A percentile compares a stretch with the other conserved stretches of the same genome.
Evolutionary conservation across 2,888 invertebrate genomes (phyloP).

Genomic region (Electrophaes corylata): DNA sequence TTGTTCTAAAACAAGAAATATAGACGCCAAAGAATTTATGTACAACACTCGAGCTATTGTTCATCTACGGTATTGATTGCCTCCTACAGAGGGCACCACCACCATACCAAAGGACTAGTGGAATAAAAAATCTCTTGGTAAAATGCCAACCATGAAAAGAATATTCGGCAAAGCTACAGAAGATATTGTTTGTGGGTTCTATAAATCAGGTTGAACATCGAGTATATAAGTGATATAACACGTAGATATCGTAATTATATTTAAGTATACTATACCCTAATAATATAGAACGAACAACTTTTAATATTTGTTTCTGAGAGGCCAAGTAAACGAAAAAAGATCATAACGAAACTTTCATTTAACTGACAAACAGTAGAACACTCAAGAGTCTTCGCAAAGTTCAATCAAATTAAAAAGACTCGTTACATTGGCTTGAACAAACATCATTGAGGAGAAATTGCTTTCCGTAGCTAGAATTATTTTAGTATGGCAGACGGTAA

Average conservation of each 20-base stretch:
- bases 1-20: background rate
- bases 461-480: conserved; percentile 41
- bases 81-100: too few relatives aligned
- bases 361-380: conserved; percentile 18
- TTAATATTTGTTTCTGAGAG: conserved; percentile 2
- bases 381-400: conserved; percentile 23
- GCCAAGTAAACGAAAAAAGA: conserved; percentile 8
- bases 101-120: conserved; percentile 63
- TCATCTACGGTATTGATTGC: conserved; percentile 68
- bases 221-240: background rate
- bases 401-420: conserved; percentile 34
- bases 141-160: conserved; percentile 77
- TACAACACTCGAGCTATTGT: conserved; percentile 1
- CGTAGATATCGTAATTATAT: background rate
- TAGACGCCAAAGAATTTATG: background rate
- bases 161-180: conserved; percentile 57
- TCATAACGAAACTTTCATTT: conserved; percentile 18
- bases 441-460: conserved; percentile 41
- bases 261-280: background rate
- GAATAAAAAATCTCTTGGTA: conserved; percentile 78
- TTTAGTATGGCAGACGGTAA: conserved; percentile 39
- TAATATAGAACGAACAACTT: conserved; percentile 3
- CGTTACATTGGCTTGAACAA: conserved; percentile 28
- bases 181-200: conserved; percentile 62
- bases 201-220: conserved; percentile 31